Evolutionary conservation across 2,888 invertebrate species (phyloP), one percentile per base, ranked within the genome.

Genomic region (Homarus gammarus): DNA sequence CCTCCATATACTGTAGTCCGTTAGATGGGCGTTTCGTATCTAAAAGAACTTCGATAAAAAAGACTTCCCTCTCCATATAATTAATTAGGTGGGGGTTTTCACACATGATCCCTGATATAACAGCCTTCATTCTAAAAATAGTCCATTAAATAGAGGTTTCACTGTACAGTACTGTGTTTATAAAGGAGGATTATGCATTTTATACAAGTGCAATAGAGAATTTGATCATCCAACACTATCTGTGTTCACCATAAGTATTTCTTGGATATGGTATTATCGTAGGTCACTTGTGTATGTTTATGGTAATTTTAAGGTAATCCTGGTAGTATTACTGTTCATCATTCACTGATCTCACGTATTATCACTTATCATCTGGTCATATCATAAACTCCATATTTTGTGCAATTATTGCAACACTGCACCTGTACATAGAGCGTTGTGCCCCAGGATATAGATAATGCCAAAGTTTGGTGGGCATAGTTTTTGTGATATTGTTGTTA

Each of bases 401-500:
- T n/a, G 64, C 64, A 64, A 2, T 64, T 64, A 64, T 27, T 64
- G 8, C 64, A 64, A 8, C 27, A 64, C 27, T 27, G 64, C 64
- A 64, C 64, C 64, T 64, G 64, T 64, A 64, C 64, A 64, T 64
- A 64, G 0, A 64, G 27, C 27, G 44, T 44, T 44, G 44, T 75
- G 75, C 75, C 75, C 73, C 40, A 44, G 75, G n/a, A 33, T 79
- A 79, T 68, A 83, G 49, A 56, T 83, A 31, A 83, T 83, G 82
- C 82, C 82, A 83, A 83, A 83, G 82, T 70, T 68, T 83, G 38
- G 33, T 83, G 82, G 82, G 82, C 82, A 83, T 83, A 64, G 40
- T 70, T 77, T 61, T 83, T 88, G 87, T 88, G 87, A 88, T 88
- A 88, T 88, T 88, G 82, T 88, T 88, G 77, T 88, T 88, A 88